Evolutionary conservation across 2,888 invertebrate genomes (phyloP), one percentile per base, ranked within the genome.

Genomic region (Drosophila atroscutellata): DNA sequence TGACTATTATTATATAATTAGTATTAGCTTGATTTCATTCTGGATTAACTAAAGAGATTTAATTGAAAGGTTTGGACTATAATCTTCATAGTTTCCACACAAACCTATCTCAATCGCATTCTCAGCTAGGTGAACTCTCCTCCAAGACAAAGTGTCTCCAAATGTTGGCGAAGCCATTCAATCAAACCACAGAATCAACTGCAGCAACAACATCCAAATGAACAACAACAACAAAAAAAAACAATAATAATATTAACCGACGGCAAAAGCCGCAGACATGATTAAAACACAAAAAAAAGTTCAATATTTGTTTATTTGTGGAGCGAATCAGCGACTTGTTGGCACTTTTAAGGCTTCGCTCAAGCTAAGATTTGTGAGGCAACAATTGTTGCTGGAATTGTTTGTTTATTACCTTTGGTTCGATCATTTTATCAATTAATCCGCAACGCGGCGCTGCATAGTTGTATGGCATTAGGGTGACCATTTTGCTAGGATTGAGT

Each of bases 371-470:
- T 63, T 42, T 58, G 67, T 37, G 54, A 15, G 34, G 39, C 20
- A 28, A 30, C 59, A 60, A 52, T 36, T 55, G 45, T 45, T 45
- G 45, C 4, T 24, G 36, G 34, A 18, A 32, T 56, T 51, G 18
- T 49, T 63, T 64, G 54, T 63, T 26, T 63, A 71, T 86, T 93
- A 93, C 93, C 93, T 93, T 93, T 74, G 93, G 92, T 78, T 93
- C 93, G 83, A 93, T 93, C 93, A 93, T 93, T 91, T 93, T 93
- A 82, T 93, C 93, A 90, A 93, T 93, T 92, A 93, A 92, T 92
- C 93, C 93, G 91, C 93, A 93, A 79, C 93, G 91, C 75, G 92
- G 92, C 87, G 92, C 92, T 85, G 92, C 92, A 84, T 92, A 93
- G 89, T 91, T 93, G 78, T 92, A 93, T 75, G 93, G 93, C 93